These are phyloP conservation scores for Venusia cambrica DNA, from an alignment of 2,888 invertebrate species.

Conservation along the genomic window DNA sequence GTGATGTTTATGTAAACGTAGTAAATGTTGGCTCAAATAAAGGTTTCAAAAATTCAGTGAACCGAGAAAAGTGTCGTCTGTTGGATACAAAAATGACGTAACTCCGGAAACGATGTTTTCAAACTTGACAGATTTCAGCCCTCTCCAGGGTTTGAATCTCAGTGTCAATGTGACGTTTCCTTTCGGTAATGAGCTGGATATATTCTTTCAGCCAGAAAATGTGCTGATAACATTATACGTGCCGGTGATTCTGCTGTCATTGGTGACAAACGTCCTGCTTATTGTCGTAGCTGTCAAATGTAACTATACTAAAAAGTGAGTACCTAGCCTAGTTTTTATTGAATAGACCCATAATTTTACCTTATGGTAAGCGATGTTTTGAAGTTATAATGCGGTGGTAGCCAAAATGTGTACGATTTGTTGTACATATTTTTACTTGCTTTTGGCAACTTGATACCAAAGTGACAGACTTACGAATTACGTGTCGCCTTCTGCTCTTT, in stretches of 20 bases:
- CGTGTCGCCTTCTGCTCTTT: no score
- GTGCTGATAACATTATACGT: slow-evolving; percentile 83
- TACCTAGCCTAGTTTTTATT: no score
- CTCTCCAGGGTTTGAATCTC: slow-evolving; percentile 27
- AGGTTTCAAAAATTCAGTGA: slow-evolving; percentile 2
- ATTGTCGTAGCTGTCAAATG: slow-evolving; percentile 85
- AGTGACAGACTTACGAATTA: no score
- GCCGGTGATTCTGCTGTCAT: slow-evolving; percentile 82
- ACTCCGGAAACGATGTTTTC: slow-evolving; percentile 33
- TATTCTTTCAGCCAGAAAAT: slow-evolving; percentile 64
- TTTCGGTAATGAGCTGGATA: slow-evolving; percentile 56
- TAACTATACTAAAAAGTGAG: slow-evolving; percentile 85
- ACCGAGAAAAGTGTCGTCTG: slow-evolving; percentile 2
- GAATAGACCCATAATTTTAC: no score
- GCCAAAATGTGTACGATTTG: no score
- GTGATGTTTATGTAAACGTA: no score
- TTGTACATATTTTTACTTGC: no score
- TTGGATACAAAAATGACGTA: slow-evolving; percentile 16
- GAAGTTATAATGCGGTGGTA: no score
- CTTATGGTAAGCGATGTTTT: no score
- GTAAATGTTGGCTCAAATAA: neutral
- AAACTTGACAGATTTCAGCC: slow-evolving; percentile 30
- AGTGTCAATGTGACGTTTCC: slow-evolving; percentile 27
- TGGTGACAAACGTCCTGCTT: slow-evolving; percentile 83
- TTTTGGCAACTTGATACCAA: no score